These are phyloP conservation scores for Caenorhabditis auriculariae DNA, from an alignment of 2,888 invertebrate genomes.

Conservation along the genomic window DNA sequence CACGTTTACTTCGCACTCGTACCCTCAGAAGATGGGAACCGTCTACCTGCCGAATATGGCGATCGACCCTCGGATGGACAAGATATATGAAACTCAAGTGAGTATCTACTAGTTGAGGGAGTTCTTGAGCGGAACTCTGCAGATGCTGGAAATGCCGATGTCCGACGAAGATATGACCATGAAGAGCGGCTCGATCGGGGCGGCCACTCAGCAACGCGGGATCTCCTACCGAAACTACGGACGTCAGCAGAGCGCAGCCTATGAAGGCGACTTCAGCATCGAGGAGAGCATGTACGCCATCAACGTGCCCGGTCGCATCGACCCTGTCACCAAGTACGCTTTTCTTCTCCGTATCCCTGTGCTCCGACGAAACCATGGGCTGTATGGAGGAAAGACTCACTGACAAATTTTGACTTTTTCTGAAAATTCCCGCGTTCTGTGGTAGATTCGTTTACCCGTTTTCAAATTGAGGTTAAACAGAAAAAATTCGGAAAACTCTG, in stretches of 20 bases:
- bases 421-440: no score
- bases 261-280: conserved; percentile 62
- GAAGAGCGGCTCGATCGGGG: conserved; percentile 50
- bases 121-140: conserved; percentile 4
- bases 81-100: conserved; percentile 58
- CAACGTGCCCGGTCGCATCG: conserved; percentile 53
- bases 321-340: conserved; percentile 55
- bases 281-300: conserved; percentile 63
- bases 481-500: no score
- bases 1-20: conserved; percentile 31
- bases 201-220: conserved; percentile 27
- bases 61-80: conserved; percentile 42
- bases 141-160: conserved; percentile 62
- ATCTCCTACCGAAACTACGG: conserved; percentile 29
- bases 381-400: no score
- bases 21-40: conserved; percentile 45
- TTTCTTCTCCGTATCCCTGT: no score
- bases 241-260: conserved; percentile 31
- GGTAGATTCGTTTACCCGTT: no score
- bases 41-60: conserved; percentile 40
- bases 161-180: conserved; percentile 60
- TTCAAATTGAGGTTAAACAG: no score
- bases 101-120: no score
- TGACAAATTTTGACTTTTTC: no score
- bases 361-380: no score